These are phyloP conservation scores for Drosophila meridionalis DNA, from an alignment of 2,888 invertebrate species.

Conservation along the genomic window DNA sequence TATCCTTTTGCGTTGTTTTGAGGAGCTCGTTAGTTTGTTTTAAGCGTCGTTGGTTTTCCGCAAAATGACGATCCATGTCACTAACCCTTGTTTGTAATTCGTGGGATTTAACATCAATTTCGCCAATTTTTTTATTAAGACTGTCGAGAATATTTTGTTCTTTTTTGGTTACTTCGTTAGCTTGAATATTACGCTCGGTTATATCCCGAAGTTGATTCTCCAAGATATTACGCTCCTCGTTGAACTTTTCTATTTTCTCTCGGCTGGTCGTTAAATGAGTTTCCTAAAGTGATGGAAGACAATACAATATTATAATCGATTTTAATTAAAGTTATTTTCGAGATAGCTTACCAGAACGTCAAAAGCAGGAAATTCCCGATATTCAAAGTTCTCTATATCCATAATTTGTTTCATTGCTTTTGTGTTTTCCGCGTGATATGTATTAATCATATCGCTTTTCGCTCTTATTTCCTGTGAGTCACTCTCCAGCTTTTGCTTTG, in stretches of 20 bases:
- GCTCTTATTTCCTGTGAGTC: constrained; percentile 30
- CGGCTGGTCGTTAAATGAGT: constrained; percentile 43
- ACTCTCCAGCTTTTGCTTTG: constrained; percentile 11
- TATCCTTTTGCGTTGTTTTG: constrained; percentile 23
- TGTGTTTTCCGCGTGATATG: constrained; percentile 55
- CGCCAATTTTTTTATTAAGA: constrained; percentile 84
- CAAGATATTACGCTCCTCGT: constrained; percentile 76
- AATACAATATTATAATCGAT: background rate
- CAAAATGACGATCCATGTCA: constrained; percentile 53
- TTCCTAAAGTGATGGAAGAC: constrained; percentile 41
- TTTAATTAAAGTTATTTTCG: background rate
- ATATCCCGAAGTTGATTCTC: constrained; percentile 82
- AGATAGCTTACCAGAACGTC: constrained; percentile 75
- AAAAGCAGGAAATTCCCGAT: constrained; percentile 79
- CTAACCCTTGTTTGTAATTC: constrained; percentile 62
- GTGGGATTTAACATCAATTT: constrained; percentile 53
- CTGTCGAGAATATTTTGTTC: constrained; percentile 77
- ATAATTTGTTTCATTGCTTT: constrained; percentile 64
- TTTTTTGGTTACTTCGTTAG: constrained; percentile 38
- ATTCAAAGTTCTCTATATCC: constrained; percentile 82
- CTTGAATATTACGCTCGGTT: constrained; percentile 50
- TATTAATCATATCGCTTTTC: constrained; percentile 49
- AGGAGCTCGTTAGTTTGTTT: constrained; percentile 49
- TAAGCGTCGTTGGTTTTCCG: constrained; percentile 46
- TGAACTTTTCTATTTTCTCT: constrained; percentile 76